Percentiles rank a stretch among this genome's conserved stretches.
Conservation (phyloP, 2,113 vertebrate genomes). For the Seriola aureovittata region DNA sequence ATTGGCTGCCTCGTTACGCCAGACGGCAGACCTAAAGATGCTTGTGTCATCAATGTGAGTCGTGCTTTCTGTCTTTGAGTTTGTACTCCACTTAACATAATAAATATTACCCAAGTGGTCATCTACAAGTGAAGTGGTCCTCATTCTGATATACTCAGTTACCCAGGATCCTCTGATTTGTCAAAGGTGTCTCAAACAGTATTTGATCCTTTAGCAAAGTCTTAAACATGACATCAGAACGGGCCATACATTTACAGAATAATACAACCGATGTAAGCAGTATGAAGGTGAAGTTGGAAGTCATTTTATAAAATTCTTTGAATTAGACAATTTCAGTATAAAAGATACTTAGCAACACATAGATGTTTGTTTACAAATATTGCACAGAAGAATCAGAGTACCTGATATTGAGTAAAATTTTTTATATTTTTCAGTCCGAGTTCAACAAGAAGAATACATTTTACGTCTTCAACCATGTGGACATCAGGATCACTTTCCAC, state of each 20-base stretch:
- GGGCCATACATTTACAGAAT: too few relatives aligned
- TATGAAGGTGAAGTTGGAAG: too few relatives aligned
- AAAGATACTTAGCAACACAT: not conserved
- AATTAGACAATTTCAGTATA: not conserved
- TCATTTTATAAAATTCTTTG: too few relatives aligned
- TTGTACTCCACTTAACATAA: not conserved
- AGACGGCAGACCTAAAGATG: conserved; percentile 93
- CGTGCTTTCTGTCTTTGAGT: not conserved
- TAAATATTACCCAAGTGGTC: not conserved
- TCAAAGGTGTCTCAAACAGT: not conserved
- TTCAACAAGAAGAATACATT: conserved; percentile 95
- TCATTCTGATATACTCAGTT: not conserved
- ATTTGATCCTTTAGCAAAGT: too few relatives aligned
- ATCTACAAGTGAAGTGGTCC: not conserved
- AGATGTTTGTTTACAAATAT: not conserved
- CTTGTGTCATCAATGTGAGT: conserved; percentile 97
- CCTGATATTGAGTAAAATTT: not conserved
- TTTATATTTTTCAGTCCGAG: conserved; percentile 84
- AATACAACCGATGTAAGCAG: too few relatives aligned
- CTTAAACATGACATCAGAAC: too few relatives aligned
- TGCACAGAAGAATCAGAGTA: not conserved
- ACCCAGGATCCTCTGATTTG: not conserved
- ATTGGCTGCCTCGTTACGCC: conserved; percentile 94
- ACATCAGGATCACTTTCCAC: conserved; percentile 95
- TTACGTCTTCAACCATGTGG: conserved; percentile 98